A percentile compares a stretch with the other conserved stretches of the same genome.
phyloP scores from a whole-genome alignment of 2,797 vertebrate genomes.

The Characodon lateralis region DNA sequence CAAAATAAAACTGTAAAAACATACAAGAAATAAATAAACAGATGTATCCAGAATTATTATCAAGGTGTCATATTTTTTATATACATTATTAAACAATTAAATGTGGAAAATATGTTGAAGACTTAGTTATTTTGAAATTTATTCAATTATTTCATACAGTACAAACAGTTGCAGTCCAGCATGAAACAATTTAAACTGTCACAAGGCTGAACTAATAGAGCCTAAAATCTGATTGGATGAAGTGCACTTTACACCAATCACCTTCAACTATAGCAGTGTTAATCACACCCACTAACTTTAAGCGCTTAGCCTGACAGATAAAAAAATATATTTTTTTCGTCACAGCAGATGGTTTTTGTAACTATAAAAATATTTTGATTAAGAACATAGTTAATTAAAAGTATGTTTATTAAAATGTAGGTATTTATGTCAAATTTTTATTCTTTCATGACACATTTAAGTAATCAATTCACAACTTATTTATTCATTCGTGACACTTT shows the following conservation, averaged over 20 bases:
- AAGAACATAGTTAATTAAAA: neutral
- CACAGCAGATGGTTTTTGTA: neutral
- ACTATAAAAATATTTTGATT: neutral
- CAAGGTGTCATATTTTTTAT: neutral
- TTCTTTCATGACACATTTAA: neutral
- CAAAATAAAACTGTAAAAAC: neutral
- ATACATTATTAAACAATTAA: neutral
- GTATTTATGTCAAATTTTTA: neutral
- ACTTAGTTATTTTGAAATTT: neutral
- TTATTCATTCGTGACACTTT: neutral
- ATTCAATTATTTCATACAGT: neutral
- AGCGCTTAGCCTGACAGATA: neutral
- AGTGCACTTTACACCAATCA: neutral
- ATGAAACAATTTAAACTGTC: neutral
- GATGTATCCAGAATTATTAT: neutral
- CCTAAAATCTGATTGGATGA: neutral
- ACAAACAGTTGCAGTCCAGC: neutral
- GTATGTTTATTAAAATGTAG: too few species aligned
- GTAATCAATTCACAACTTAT: neutral
- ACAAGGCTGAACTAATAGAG: neutral
- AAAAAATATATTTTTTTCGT: neutral
- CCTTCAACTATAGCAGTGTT: neutral
- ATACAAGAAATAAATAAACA: neutral
- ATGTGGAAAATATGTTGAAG: neutral
- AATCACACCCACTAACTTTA: neutral